phyloP scores from a whole-genome alignment of 2,113 vertebrate genomes.

The Ivindomyrus marchei region DNA sequence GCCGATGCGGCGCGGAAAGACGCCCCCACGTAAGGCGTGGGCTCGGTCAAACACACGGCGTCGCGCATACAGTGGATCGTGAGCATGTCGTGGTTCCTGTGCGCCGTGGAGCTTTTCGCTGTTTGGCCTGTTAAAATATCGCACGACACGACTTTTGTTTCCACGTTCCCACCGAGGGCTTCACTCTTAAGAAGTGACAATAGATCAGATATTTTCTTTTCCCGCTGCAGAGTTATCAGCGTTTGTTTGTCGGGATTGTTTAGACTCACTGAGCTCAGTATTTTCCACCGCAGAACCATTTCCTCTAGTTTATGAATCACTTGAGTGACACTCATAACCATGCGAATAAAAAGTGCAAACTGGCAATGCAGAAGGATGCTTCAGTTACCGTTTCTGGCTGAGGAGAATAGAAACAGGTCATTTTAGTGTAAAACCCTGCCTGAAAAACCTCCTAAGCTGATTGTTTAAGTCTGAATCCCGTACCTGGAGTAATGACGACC shows the following conservation, averaged over 20 bases:
- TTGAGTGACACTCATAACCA: conserved; percentile 18
- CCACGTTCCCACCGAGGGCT: neutral
- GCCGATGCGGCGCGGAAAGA: neutral
- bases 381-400: neutral
- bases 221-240: neutral
- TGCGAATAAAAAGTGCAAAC: conserved; percentile 10
- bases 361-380: neutral
- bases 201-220: neutral
- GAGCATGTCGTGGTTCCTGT: neutral
- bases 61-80: neutral
- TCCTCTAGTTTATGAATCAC: neutral
- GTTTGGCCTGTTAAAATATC: neutral
- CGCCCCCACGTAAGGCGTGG: neutral
- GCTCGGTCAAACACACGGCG: neutral
- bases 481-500: neutral
- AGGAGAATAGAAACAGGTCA: neutral
- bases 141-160: neutral
- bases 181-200: neutral
- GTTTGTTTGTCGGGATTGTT: neutral
- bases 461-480: neutral
- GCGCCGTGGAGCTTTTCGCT: neutral
- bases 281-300: neutral
- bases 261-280: neutral
- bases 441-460: neutral
- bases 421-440: neutral